Evolutionary conservation across 2,113 vertebrate species (phyloP).

Genomic region (Calyptomena viridis): DNA sequence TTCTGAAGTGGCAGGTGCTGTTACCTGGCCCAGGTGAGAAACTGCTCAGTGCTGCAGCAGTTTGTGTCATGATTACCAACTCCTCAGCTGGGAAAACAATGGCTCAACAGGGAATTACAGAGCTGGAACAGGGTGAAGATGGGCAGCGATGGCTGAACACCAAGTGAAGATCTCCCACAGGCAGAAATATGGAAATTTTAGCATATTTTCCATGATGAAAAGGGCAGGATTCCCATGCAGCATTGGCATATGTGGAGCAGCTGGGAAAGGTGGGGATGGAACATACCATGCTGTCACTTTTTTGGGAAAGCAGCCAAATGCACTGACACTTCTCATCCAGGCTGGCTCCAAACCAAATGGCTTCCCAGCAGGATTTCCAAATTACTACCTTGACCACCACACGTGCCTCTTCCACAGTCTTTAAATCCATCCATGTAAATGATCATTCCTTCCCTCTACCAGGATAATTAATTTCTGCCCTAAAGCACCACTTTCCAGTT

Average conservation of each 20-base stretch:
- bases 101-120: not conserved
- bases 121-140: not conserved
- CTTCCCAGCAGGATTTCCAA: not conserved
- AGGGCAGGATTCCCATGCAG: not conserved
- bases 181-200: not conserved
- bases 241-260: not conserved
- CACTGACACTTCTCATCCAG: not conserved
- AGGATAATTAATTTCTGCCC: not conserved
- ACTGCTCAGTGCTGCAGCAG: not conserved
- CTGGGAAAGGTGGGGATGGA: not conserved
- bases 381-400: not conserved
- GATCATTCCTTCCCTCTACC: not conserved
- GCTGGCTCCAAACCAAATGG: not conserved
- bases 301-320: conserved; percentile 32
- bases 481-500: not conserved
- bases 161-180: not conserved
- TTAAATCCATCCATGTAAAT: not conserved
- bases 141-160: not conserved
- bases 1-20: not conserved
- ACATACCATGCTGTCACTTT: not conserved
- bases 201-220: not conserved
- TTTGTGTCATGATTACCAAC: not conserved
- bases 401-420: not conserved
- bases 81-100: not conserved
- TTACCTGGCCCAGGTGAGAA: not conserved